A percentile compares a stretch with the other conserved stretches of the same genome.
Conservation (phyloP, 1,140 invertebrate species). For the Uloborus diversus region DNA sequence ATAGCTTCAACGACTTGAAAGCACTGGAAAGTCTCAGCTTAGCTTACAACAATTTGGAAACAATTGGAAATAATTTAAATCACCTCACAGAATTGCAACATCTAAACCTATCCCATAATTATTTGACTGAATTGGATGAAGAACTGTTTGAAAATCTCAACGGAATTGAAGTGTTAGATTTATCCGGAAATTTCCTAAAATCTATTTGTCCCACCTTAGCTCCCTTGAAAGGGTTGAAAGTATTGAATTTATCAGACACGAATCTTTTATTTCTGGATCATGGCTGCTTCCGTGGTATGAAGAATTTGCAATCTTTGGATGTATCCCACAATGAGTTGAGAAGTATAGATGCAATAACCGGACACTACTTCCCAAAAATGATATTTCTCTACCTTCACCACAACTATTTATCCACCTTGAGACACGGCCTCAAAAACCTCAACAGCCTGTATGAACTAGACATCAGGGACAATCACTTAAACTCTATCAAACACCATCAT, state of each 20-base stretch:
- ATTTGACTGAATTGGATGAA: slow-evolving; percentile 66
- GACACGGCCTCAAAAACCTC: slow-evolving; percentile 26
- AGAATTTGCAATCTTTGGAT: slow-evolving; percentile 74
- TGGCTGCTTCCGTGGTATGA: slow-evolving; percentile 17
- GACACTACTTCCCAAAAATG: slow-evolving; percentile 28
- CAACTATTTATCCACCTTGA: slow-evolving; percentile 12
- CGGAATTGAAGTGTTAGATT: slow-evolving; percentile 13
- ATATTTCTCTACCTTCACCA: not conserved
- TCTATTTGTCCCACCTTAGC: not conserved
- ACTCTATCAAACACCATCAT: slow-evolving; percentile 16
- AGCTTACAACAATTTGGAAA: slow-evolving; percentile 70
- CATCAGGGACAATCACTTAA: slow-evolving; percentile 31
- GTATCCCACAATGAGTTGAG: slow-evolving; percentile 79
- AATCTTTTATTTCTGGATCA: slow-evolving; percentile 63
- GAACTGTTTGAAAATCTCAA: slow-evolving; percentile 15
- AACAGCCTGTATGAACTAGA: slow-evolving; percentile 11
- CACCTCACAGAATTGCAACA: slow-evolving; percentile 70
- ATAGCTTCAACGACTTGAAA: slow-evolving; percentile 15
- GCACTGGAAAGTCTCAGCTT: slow-evolving; percentile 66
- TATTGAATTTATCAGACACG: slow-evolving; percentile 35
- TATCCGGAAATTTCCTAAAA: slow-evolving; percentile 34
- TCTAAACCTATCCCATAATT: slow-evolving; percentile 72
- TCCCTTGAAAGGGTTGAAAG: slow-evolving; percentile 26
- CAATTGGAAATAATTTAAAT: slow-evolving; percentile 70
- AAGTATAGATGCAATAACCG: slow-evolving; percentile 41